Evolutionary conservation across 2,113 vertebrate species (phyloP).

Genomic region (Anthoscopus minutus): DNA sequence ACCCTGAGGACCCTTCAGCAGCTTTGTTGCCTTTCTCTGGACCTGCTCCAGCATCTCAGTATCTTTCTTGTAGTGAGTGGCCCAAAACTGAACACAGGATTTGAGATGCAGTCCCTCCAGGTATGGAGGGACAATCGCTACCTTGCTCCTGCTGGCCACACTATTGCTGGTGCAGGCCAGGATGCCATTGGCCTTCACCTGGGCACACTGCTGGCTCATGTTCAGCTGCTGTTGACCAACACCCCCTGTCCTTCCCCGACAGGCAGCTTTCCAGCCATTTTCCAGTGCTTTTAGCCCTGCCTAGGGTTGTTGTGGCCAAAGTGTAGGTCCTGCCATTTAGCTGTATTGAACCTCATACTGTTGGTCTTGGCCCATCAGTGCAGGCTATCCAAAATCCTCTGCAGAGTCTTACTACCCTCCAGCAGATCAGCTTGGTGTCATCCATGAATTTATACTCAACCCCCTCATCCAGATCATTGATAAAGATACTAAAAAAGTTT

Average conservation of each 20-base stretch:
- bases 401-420: background rate
- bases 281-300: background rate
- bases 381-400: background rate
- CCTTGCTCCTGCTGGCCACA: background rate
- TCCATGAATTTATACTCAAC: background rate
- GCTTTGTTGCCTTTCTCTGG: background rate
- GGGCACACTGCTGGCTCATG: background rate
- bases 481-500: background rate
- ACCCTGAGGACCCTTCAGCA: background rate
- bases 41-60: background rate
- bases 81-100: background rate
- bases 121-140: background rate
- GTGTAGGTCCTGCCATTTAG: background rate
- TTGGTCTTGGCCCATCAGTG: background rate
- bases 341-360: background rate
- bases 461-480: background rate
- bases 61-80: background rate
- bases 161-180: background rate
- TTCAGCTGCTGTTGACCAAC: background rate
- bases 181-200: background rate
- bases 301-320: background rate
- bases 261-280: background rate
- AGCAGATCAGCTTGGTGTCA: background rate
- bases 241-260: rapidly evolving
- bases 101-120: rapidly evolving